Evolutionary conservation across 2,113 vertebrate species (phyloP), one percentile per base, ranked within the genome.

Genomic region (Rousettus leschenaultii): DNA sequence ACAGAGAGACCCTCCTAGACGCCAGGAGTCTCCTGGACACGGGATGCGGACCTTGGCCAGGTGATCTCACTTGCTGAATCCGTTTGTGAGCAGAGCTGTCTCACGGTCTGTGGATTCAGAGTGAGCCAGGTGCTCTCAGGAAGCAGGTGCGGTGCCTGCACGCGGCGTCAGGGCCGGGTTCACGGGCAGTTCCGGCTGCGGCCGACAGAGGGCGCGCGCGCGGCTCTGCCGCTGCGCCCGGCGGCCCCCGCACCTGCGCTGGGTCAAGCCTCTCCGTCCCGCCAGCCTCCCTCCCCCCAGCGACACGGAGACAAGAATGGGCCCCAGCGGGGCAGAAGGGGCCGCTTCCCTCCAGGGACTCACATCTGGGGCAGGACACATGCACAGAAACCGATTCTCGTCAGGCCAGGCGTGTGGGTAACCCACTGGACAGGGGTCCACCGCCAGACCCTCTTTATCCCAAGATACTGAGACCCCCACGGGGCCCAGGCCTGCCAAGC

Each of bases 111-210:
- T 5, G 26, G 9, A 35, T 38, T n/a, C 15, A 45, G 43, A 45
- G 33, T 22, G 43, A 16, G 82, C 11, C 1, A 48, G 22, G 24
- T 57, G 48, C 30, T 13, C 3, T 1, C 40, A 7, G 63, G 4
- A 19, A 55, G 38, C 82, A 4, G 74, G 65, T 0, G 9, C 6
- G 2, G 63, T 0, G 38, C 38, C 19, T 5, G 38, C 18, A 2
- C 19, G 12, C 9, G 59, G 3, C 21, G 22, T 28, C 24, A 61
- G 59, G 24, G 57, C 57, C 57, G 30, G 43, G 73, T 2, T 51
- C 18, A 6, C n/a, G 19, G 26, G 61, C 38, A 59, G 61, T 78
- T 35, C 65, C 9, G 0, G 18, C 5, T 11, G 48, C 2, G 13
- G 82, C 53, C 45, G 13, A 45, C 30, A 86, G 89, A 4, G 5